These are phyloP conservation scores for Noctua janthina DNA, from an alignment of 2,888 invertebrate species.

Conservation along the genomic window DNA sequence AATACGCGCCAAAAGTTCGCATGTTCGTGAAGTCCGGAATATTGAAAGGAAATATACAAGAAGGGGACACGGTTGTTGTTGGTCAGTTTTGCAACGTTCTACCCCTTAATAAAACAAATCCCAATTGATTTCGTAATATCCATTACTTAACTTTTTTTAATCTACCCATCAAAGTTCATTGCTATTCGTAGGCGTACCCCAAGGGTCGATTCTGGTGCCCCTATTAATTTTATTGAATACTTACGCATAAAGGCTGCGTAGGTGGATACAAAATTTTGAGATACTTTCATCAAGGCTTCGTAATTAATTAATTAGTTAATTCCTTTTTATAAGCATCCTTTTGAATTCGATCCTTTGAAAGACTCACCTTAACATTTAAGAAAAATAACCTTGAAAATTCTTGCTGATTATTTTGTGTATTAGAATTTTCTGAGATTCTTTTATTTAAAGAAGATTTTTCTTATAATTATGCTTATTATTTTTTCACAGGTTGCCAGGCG, in stretches of 20 bases:
- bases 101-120: slow-evolving; percentile 1
- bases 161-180: slow-evolving; percentile 43
- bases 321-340: slow-evolving; percentile 15
- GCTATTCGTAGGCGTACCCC: slow-evolving; percentile 32
- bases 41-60: slow-evolving; percentile 77
- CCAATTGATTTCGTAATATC: slow-evolving; percentile 28
- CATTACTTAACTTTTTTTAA: slow-evolving; percentile 43
- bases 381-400: neutral
- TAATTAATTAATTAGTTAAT: slow-evolving; percentile 36
- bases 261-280: slow-evolving; percentile 30
- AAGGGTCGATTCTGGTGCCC: slow-evolving; percentile 44
- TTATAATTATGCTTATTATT: slow-evolving; percentile 25
- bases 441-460: neutral
- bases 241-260: slow-evolving; percentile 27
- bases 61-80: slow-evolving; percentile 82
- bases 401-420: neutral
- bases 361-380: neutral
- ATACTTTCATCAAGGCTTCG: slow-evolving; percentile 15
- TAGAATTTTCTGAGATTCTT: neutral
- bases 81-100: slow-evolving; percentile 71
- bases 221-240: slow-evolving; percentile 45
- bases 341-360: slow-evolving; percentile 30
- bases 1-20: slow-evolving; percentile 97
- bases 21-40: slow-evolving; percentile 88
- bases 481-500: slow-evolving; percentile 93